phyloP scores from a whole-genome alignment of 2,888 invertebrate species.

The Hirudinaria manillensis region DNA sequence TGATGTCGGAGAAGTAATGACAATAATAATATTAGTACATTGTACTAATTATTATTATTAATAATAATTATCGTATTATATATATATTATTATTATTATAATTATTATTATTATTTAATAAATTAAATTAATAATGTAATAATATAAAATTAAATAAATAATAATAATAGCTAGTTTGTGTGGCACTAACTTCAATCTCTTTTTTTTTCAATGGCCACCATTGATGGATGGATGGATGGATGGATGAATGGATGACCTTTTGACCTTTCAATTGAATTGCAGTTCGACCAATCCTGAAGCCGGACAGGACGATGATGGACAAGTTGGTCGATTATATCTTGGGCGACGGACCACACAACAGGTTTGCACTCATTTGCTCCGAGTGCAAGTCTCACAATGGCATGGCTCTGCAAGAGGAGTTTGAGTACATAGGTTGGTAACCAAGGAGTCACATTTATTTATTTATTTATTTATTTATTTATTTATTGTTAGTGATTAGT shows the following conservation, averaged over 20 bases:
- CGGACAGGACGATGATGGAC: conserved; percentile 74
- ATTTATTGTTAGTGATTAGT: neutral
- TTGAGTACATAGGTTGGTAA: conserved; percentile 61
- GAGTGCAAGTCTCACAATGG: conserved; percentile 90
- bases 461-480: neutral
- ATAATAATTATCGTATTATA: too few species aligned
- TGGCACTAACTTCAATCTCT: too few species aligned
- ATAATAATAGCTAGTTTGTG: too few species aligned
- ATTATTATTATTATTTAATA: too few species aligned
- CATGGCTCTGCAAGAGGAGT: conserved; percentile 70
- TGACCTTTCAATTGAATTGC: neutral
- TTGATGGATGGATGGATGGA: too few species aligned
- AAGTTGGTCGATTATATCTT: conserved; percentile 80
- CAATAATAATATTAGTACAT: too few species aligned
- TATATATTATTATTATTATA: too few species aligned
- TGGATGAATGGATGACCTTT: too few species aligned
- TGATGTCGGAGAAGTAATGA: too few species aligned
- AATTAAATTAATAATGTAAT: neutral
- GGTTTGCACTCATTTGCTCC: conserved; percentile 88
- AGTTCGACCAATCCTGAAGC: conserved; percentile 66
- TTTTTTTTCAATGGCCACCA: too few species aligned
- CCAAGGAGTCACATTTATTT: neutral
- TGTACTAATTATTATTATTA: too few species aligned
- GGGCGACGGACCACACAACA: conserved; percentile 87
- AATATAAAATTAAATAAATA: too few species aligned